These are phyloP conservation scores for Sialis lutaria DNA, from an alignment of 2,888 invertebrate genomes.

Conservation along the genomic window DNA sequence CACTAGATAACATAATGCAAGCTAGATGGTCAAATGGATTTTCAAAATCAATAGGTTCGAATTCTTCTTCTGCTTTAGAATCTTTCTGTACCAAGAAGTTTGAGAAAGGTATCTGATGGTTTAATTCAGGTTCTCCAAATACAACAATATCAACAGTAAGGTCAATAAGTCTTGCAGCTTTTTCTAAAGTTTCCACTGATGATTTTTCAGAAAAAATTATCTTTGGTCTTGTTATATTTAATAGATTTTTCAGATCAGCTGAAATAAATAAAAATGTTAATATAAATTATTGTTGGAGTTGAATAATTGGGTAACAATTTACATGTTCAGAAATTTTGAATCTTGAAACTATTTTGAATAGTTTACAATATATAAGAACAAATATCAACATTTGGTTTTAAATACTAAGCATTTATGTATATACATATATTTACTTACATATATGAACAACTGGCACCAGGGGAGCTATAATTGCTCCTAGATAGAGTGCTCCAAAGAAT, in stretches of 20 bases:
- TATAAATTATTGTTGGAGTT: too few species aligned
- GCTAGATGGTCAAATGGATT: conserved; percentile 9
- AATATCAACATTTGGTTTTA: too few species aligned
- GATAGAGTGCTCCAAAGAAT: conserved; percentile 26
- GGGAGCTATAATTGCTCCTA: conserved; percentile 20
- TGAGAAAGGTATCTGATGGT: conserved; percentile 1
- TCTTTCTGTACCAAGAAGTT: background rate
- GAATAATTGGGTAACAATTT: too few species aligned
- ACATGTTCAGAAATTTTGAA: too few species aligned
- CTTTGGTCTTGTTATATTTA: conserved; percentile 11
- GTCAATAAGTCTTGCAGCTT: conserved; percentile 7
- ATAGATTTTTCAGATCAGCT: conserved; percentile 12
- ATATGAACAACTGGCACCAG: conserved; percentile 13
- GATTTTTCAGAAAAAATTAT: conserved; percentile 12
- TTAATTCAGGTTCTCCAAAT: conserved; percentile 9
- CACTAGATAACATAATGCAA: conserved; percentile 40
- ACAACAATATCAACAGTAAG: conserved; percentile 11
- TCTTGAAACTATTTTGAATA: too few species aligned
- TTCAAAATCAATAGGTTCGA: background rate
- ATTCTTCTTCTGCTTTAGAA: background rate
- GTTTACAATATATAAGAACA: too few species aligned
- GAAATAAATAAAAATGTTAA: conserved; percentile 1
- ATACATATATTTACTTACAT: too few species aligned
- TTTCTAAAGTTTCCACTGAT: conserved; percentile 9
- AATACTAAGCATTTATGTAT: too few species aligned